These are phyloP conservation scores for Lampris incognitus DNA, from an alignment of 2,113 vertebrate genomes.

Conservation along the genomic window DNA sequence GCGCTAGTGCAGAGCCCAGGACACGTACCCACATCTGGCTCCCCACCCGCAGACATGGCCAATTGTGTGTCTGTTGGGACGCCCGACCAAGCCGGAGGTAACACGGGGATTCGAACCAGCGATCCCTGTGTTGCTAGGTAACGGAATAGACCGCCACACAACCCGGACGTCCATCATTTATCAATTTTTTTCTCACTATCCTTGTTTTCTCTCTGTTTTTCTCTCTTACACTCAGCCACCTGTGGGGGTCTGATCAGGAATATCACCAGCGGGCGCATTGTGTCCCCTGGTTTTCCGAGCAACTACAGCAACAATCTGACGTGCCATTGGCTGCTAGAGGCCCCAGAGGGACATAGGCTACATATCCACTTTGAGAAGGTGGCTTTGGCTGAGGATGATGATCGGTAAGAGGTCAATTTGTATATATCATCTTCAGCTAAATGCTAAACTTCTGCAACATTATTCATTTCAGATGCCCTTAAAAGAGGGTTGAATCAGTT, in stretches of 20 bases:
- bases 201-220: neutral
- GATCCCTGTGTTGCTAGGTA: too few species aligned
- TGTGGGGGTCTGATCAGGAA: constrained; percentile 90
- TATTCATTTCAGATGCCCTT: too few species aligned
- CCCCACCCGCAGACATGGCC: too few species aligned
- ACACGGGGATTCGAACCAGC: too few species aligned
- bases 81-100: too few species aligned
- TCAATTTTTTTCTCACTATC: too few species aligned
- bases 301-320: constrained; percentile 98
- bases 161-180: too few species aligned
- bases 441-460: neutral
- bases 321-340: constrained; percentile 94
- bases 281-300: constrained; percentile 91
- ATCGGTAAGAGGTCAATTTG: constrained; percentile 82
- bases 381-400: constrained; percentile 93
- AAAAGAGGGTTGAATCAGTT: too few species aligned
- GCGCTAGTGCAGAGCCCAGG: too few species aligned
- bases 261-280: constrained; percentile 86
- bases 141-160: too few species aligned
- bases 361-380: constrained; percentile 97
- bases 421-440: neutral
- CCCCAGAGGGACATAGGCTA: constrained; percentile 83
- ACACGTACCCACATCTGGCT: too few species aligned
- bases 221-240: constrained; percentile 76
- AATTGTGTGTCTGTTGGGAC: too few species aligned